Conservation (phyloP, 2,797 vertebrate species). For the Gallinago nigripennis region DNA sequence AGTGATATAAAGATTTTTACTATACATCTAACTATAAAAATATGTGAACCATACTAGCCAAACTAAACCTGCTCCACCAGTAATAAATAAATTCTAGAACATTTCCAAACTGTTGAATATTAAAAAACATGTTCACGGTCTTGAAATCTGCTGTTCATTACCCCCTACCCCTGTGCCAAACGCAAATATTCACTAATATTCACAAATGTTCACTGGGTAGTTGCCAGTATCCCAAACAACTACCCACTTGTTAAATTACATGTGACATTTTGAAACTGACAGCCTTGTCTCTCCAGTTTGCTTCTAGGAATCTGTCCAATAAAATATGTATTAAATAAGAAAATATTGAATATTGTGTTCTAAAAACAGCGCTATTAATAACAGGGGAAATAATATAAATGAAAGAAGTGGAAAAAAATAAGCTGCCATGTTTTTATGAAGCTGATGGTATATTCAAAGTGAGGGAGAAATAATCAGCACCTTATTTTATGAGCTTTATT, state of each 20-base stretch:
- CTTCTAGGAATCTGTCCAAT: conserved; percentile 6
- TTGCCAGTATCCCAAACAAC: conserved; percentile 15
- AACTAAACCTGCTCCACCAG: background rate
- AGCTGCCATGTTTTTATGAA: background rate
- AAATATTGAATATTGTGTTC: conserved; percentile 47
- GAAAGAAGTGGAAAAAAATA: background rate
- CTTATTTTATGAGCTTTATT: background rate
- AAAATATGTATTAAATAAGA: conserved; percentile 50
- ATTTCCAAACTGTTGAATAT: background rate
- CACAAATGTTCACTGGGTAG: background rate
- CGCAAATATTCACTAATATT: background rate
- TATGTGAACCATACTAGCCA: background rate
- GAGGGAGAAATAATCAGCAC: background rate
- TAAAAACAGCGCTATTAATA: background rate
- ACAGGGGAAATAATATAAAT: background rate
- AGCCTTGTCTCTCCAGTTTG: background rate
- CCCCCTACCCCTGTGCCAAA: conserved; percentile 6
- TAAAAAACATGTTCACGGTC: background rate
- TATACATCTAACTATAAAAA: background rate
- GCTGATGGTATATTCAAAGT: background rate
- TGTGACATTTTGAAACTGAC: conserved; percentile 32
- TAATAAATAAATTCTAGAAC: background rate
- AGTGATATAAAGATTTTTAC: background rate
- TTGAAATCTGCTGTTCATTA: conserved; percentile 12
- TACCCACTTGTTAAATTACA: conserved; percentile 30